Percentiles rank a stretch among this genome's conserved stretches.
phyloP scores from a whole-genome alignment of 2,113 vertebrate genomes.

The Varanus salvator region DNA sequence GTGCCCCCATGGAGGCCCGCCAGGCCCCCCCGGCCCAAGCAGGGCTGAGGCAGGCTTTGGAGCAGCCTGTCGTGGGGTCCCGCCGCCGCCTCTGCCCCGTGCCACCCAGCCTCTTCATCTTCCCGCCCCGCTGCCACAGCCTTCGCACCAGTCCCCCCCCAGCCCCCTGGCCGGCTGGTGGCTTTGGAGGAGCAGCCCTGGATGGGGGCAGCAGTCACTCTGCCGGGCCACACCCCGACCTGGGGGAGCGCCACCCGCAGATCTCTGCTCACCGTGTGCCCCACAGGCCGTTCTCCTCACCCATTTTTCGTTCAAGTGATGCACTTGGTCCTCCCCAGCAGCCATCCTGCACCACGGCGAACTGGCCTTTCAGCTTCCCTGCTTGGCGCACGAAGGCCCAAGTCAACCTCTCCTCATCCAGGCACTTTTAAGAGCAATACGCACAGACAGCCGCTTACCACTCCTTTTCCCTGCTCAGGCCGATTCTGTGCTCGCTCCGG shows the following conservation, averaged over 20 bases:
- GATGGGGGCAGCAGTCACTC: no score
- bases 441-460: neutral
- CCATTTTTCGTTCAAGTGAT: neutral
- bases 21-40: neutral
- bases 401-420: neutral
- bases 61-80: neutral
- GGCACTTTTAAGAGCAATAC: neutral
- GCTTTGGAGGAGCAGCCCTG: neutral
- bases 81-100: neutral
- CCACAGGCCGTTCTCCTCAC: neutral
- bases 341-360: no score
- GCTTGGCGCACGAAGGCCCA: neutral
- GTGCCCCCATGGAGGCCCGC: neutral
- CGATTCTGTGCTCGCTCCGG: conserved; percentile 24
- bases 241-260: no score
- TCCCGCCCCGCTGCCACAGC: neutral
- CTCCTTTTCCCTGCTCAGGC: conserved; percentile 37
- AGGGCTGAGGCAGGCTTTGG: neutral
- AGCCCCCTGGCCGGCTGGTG: neutral
- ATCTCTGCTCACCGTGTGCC: neutral
- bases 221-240: no score
- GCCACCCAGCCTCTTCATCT: neutral
- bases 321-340: neutral
- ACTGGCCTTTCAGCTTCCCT: neutral
- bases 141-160: neutral